These are phyloP conservation scores for Itoplectis maculator DNA, from an alignment of 2,888 invertebrate species.

Conservation along the genomic window DNA sequence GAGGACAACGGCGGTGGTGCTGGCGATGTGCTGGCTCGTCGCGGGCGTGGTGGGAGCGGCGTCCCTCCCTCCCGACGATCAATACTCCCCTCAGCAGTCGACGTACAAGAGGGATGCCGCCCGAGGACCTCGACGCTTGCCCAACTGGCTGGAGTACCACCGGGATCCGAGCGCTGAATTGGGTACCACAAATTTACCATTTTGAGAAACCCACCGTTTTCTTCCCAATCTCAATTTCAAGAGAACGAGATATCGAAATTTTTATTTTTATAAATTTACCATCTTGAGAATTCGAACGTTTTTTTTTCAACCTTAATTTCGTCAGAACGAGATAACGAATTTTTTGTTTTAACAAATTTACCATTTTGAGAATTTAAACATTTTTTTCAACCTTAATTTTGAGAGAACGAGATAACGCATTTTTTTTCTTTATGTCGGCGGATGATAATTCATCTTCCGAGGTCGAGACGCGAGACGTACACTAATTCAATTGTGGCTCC, in stretches of 20 bases:
- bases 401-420: neutral
- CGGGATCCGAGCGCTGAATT: slow-evolving; percentile 54
- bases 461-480: too few relatives aligned
- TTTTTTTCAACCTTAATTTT: slow-evolving; percentile 5
- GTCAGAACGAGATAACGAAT: too few relatives aligned
- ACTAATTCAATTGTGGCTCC: slow-evolving; percentile 54
- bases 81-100: slow-evolving; percentile 80
- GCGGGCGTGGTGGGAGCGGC: slow-evolving; percentile 77
- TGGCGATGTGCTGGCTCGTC: slow-evolving; percentile 80
- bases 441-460: neutral
- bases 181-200: slow-evolving; percentile 49
- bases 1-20: slow-evolving; percentile 79
- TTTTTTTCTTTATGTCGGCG: neutral
- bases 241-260: too few relatives aligned
- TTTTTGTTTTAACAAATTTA: too few relatives aligned
- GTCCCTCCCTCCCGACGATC: slow-evolving; percentile 78
- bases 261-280: too few relatives aligned
- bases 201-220: neutral
- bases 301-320: too few relatives aligned
- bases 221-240: too few relatives aligned
- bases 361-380: too few relatives aligned
- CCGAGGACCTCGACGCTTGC: slow-evolving; percentile 74
- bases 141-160: slow-evolving; percentile 70
- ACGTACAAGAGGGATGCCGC: slow-evolving; percentile 75
- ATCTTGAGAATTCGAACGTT: too few relatives aligned